These are phyloP conservation scores for Umimayanthus kanabou DNA, from an alignment of 92 coral and sea anemone genomes.

Conservation along the genomic window DNA sequence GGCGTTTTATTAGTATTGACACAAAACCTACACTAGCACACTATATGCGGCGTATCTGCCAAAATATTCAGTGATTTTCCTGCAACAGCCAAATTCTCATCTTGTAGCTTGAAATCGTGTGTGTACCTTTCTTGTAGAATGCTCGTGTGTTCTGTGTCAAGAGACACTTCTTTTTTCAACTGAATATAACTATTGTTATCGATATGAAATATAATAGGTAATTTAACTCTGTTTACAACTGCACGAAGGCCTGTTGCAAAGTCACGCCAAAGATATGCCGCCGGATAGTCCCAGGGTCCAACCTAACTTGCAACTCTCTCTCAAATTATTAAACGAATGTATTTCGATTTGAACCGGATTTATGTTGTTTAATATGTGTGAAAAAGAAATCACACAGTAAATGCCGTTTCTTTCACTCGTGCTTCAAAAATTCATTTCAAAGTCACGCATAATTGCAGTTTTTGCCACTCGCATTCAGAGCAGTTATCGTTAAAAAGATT, in stretches of 20 bases:
- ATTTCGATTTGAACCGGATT: background rate
- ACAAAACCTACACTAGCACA: background rate
- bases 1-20: constrained; percentile 10
- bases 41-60: background rate
- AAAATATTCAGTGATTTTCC: background rate
- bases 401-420: too few species aligned
- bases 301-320: background rate
- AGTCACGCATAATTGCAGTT: too few species aligned
- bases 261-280: background rate
- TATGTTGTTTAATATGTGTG: background rate
- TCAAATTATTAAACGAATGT: background rate
- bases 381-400: too few species aligned
- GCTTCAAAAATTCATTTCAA: too few species aligned
- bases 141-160: background rate
- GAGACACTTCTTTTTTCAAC: too few species aligned
- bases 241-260: background rate
- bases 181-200: too few species aligned
- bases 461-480: too few species aligned
- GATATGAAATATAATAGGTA: too few species aligned
- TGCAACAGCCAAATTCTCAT: background rate
- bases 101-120: background rate
- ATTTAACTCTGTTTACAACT: background rate
- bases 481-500: too few species aligned
- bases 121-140: too few species aligned
- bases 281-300: background rate